Base-by-base conservation (phyloP, 2,113 vertebrate genomes). In the Ceyx cyanopectus region DNA sequence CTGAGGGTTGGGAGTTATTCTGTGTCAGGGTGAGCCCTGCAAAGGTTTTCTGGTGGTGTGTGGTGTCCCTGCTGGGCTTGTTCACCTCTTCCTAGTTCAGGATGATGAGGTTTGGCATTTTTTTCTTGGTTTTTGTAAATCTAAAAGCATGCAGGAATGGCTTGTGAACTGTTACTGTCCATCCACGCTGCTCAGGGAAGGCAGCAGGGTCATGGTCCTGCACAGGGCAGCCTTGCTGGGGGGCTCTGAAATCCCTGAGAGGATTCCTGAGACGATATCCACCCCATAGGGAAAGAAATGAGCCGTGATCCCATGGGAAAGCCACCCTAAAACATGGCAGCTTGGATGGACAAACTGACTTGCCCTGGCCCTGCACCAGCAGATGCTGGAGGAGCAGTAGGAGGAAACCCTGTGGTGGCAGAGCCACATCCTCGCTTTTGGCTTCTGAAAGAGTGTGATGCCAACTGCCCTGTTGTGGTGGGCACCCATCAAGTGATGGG, bases 381-480 rank as follows among this genome's bases (percentile, higher is more conserved):
- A 62, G 56, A 21, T 43, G 57, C 30, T 51, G 87, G 58, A 60
- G 75, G 37, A 89, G 12, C 29, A 79, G 46, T 2, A 8, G 68
- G 48, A 67, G 58, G 60, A 58, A 58, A 5, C 26, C 16, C n/a
- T 9, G 21, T 1, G 1, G 21, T 16, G 46, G 7, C 0, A 4
- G 27, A 54, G 37, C 29, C 1, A 0, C 9, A 12, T 1, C 5
- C 45, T 43, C 2, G 1, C 62, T 50, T 77, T 54, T 77, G 51
- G 9, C 37, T 53, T 32, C 65, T 34, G 32, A 7, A 22, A 34
- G 7, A 1, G 27, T 29, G 32, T 6, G 29, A 48, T n/a, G 62
- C 19, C 1, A 0, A 14, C 6, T 8, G 63, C 37, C 7, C 27
- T 40, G 37, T 6, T 34, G 37, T 1, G 2, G 10, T 2, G 2